These are phyloP conservation scores for Polyommatus iphigenia DNA, from an alignment of 2,888 invertebrate genomes.

Conservation along the genomic window DNA sequence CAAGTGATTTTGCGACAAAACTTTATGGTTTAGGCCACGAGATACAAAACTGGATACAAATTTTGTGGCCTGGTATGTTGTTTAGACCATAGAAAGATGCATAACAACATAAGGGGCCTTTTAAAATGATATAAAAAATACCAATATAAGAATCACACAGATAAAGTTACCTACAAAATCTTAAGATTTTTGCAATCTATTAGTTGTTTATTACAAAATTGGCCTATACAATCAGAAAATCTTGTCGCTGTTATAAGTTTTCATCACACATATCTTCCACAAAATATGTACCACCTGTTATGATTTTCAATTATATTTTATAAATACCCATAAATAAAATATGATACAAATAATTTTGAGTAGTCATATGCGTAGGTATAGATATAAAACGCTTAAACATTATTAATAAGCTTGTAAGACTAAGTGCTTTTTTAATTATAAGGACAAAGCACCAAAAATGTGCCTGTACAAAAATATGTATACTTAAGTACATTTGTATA, in stretches of 20 bases:
- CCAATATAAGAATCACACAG: neutral
- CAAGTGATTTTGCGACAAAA: conserved; percentile 23
- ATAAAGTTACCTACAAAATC: neutral
- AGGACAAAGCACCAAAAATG: conserved; percentile 42
- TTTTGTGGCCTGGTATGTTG: neutral
- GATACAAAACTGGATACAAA: neutral
- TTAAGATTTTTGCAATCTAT: neutral
- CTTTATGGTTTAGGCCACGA: neutral
- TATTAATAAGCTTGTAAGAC: conserved; percentile 40
- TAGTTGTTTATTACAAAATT: conserved; percentile 37
- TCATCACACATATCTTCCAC: conserved; percentile 65
- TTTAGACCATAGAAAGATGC: neutral
- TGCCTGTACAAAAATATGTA: conserved; percentile 39
- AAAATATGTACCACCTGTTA: conserved; percentile 69
- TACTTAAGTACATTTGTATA: conserved; percentile 22
- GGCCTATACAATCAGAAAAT: conserved; percentile 43
- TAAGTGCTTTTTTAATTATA: conserved; percentile 32
- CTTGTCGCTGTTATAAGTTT: conserved; percentile 47
- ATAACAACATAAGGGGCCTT: neutral
- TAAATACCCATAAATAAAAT: conserved; percentile 50
- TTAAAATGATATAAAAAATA: neutral
- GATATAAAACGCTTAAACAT: conserved; percentile 67
- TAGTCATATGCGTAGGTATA: conserved; percentile 35
- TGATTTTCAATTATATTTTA: conserved; percentile 68
- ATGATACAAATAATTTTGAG: conserved; percentile 54